Conservation (phyloP, 2,113 vertebrate species). For the Mastomys coucha region DNA sequence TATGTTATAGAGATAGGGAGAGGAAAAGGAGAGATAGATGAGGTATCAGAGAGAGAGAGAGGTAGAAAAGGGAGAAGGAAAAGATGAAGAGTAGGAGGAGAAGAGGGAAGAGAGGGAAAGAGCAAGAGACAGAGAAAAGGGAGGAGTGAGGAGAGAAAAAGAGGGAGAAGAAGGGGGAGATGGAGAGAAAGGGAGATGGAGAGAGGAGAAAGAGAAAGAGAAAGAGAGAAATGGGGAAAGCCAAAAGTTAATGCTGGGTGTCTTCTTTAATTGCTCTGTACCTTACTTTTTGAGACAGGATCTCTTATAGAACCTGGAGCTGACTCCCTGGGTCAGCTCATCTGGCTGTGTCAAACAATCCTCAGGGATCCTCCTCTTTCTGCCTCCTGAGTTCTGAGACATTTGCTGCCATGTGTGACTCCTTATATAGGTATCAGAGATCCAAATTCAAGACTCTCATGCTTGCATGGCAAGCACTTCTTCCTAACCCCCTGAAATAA, state of each 20-base stretch:
- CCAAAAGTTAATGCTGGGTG: background rate
- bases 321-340: background rate
- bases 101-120: too few species aligned
- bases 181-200: too few species aligned
- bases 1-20: background rate
- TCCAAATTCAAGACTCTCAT: background rate
- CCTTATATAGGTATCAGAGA: background rate
- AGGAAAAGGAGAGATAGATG: background rate
- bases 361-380: background rate
- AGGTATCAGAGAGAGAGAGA: background rate
- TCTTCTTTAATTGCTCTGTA: background rate
- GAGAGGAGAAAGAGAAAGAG: background rate
- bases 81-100: too few species aligned
- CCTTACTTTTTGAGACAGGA: background rate
- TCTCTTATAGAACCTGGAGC: background rate
- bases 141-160: background rate
- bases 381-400: background rate
- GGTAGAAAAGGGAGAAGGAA: background rate
- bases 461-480: background rate
- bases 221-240: background rate
- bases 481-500: conserved; percentile 13
- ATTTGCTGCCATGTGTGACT: background rate
- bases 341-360: background rate
- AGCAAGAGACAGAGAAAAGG: too few species aligned
- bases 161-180: too few species aligned